Conservation (phyloP, 1,140 invertebrate genomes). For the Whitmania pigra region DNA sequence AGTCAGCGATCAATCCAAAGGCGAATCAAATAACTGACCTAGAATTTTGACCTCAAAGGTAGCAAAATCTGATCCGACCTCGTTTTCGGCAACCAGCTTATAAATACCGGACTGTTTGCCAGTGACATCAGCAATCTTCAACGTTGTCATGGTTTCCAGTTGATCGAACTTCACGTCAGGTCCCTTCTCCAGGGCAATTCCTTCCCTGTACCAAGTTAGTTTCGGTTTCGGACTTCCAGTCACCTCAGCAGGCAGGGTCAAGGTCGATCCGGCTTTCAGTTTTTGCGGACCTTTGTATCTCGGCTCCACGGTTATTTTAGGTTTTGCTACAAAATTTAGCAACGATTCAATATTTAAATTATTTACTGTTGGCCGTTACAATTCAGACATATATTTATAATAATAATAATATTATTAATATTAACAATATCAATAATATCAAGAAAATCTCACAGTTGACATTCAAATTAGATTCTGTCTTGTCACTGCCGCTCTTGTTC, state of each 20-base stretch:
- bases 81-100: constrained; percentile 38
- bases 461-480: constrained; percentile 36
- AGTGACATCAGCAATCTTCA: constrained; percentile 36
- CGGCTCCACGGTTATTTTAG: constrained; percentile 19
- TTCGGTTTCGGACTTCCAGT: constrained; percentile 81
- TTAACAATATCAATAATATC: background rate
- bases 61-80: constrained; percentile 36
- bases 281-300: constrained; percentile 16
- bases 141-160: constrained; percentile 31
- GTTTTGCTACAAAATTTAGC: constrained; percentile 16
- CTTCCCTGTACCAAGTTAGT: constrained; percentile 73
- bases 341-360: background rate
- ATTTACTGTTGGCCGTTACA: background rate
- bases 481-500: constrained; percentile 36
- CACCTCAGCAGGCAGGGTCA: constrained; percentile 45
- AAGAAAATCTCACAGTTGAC: constrained; percentile 36
- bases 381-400: no score
- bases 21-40: constrained; percentile 51
- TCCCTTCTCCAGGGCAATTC: constrained; percentile 44
- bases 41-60: constrained; percentile 38
- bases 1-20: background rate
- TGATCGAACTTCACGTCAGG: constrained; percentile 33
- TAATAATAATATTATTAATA: no score
- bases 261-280: constrained; percentile 26
- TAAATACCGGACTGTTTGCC: constrained; percentile 36